phyloP scores from a whole-genome alignment of 2,113 vertebrate genomes.

The Stigmatopora argus region DNA sequence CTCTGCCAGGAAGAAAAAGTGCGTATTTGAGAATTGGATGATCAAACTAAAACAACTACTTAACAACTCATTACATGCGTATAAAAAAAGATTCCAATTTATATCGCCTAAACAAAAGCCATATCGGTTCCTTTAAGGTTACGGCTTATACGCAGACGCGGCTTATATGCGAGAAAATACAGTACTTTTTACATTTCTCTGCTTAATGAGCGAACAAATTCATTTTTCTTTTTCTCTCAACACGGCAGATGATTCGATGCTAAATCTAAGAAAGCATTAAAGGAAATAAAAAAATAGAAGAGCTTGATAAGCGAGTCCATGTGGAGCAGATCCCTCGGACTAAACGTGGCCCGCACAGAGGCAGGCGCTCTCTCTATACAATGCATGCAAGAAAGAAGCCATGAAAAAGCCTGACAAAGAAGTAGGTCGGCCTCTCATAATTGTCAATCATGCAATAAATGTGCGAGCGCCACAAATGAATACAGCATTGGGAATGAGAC shows the following conservation, averaged over 20 bases:
- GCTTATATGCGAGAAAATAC: not conserved
- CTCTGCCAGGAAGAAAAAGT: slow-evolving; percentile 13
- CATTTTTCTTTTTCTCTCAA: slow-evolving; percentile 47
- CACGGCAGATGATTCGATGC: slow-evolving; percentile 59
- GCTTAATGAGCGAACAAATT: slow-evolving; percentile 68
- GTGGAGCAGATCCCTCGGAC: slow-evolving; percentile 49
- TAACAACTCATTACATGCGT: not conserved
- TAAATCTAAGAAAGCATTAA: slow-evolving; percentile 69
- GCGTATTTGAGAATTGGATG: slow-evolving; percentile 32
- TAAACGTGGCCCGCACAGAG: slow-evolving; percentile 26
- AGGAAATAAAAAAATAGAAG: slow-evolving; percentile 36
- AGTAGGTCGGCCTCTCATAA: slow-evolving; percentile 85
- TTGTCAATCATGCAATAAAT: slow-evolving; percentile 89
- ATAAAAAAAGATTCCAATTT: not conserved
- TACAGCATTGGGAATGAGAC: slow-evolving; percentile 80
- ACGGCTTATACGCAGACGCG: too few relatives aligned
- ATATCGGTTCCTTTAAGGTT: not conserved
- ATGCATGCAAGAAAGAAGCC: slow-evolving; percentile 63
- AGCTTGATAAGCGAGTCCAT: slow-evolving; percentile 25
- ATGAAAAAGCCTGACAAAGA: slow-evolving; percentile 78
- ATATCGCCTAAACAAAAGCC: not conserved
- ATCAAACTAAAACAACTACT: slow-evolving; percentile 31
- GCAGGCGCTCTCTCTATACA: slow-evolving; percentile 7
- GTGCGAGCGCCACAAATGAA: slow-evolving; percentile 79
- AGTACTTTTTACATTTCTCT: slow-evolving; percentile 11